Evolutionary conservation across 2,888 invertebrate genomes (phyloP), one percentile per base, ranked within the genome.

Genomic region (Malthinus seriepunctatus): DNA sequence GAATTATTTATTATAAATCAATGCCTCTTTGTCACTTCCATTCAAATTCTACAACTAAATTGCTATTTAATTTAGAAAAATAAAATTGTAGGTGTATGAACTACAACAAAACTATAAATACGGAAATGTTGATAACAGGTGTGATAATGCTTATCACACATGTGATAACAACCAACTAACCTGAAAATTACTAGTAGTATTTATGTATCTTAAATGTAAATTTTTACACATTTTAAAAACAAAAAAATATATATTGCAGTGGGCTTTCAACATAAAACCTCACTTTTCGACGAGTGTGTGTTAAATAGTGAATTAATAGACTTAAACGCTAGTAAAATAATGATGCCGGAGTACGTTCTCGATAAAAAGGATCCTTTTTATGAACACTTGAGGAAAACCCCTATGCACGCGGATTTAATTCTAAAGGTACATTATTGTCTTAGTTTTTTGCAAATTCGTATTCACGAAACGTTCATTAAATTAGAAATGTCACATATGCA

Each of bases 341-440:
- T 76, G 76, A 74, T 75, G 76, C 62, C 64, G 10, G 76, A 76
- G 68, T 72, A 66, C 56, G 53, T 69, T 55, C 64, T 73, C 35
- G 72, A 71, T 56, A 67, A 70, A 46, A 70, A 67, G 55, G 73
- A 75, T 65, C 74, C 74, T 6, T 63, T 72, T 49, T 72, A 70
- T 62, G 53, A 64, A 35, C 52, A 64, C 51, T 62, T 74, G 35
- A 66, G 67, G 42, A 56, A 51, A 39, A 57, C 64, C 33, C 71
- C 71, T 33, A 70, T 70, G 70, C 66, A 64, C 32, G 58, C 63
- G 11, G 67, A 69, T 65, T 50, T 62, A 32, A 32, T 67, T 11
- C 33, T 55, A 42, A 61, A 64, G 68, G 69, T 69, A 62, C n/a
- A n/a, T n/a, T n/a, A n/a, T n/a, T n/a, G n/a, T n/a, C n/a, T n/a